Conservation (phyloP, 1,140 invertebrate species). For the Eupeodes corollae region DNA sequence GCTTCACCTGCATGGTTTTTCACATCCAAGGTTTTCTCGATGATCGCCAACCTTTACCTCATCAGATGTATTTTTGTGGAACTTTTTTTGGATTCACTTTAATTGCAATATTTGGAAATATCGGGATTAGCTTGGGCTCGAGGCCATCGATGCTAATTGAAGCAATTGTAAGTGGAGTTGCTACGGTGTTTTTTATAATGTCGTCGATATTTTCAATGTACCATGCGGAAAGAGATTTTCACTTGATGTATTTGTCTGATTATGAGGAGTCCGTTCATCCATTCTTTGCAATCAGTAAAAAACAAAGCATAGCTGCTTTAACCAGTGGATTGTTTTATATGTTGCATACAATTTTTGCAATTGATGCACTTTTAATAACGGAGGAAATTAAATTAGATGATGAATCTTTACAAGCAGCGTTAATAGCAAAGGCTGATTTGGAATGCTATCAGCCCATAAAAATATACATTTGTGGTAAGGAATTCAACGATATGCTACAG, state of each 20-base stretch:
- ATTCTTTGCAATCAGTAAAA: slow-evolving; percentile 5
- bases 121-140: neutral
- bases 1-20: slow-evolving; percentile 1
- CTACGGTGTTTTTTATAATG: slow-evolving; percentile 1
- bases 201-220: slow-evolving; percentile 7
- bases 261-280: slow-evolving; percentile 5
- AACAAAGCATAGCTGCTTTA: slow-evolving; percentile 1
- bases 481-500: no score
- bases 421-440: no score
- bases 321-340: slow-evolving; percentile 2
- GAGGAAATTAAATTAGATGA: no score
- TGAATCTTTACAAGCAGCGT: no score
- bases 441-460: no score
- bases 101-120: neutral
- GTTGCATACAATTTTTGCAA: neutral
- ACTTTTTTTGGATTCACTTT: slow-evolving; percentile 6
- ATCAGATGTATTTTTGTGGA: slow-evolving; percentile 8
- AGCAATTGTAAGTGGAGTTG: slow-evolving; percentile 34
- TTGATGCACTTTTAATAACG: no score
- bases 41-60: slow-evolving; percentile 1
- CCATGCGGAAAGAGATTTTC: slow-evolving; percentile 10
- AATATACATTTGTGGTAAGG: no score
- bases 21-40: slow-evolving; percentile 2
- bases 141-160: slow-evolving; percentile 14
- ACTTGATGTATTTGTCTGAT: slow-evolving; percentile 11